Conservation (phyloP, 1,140 invertebrate species). For the Conus betulinus region DNA sequence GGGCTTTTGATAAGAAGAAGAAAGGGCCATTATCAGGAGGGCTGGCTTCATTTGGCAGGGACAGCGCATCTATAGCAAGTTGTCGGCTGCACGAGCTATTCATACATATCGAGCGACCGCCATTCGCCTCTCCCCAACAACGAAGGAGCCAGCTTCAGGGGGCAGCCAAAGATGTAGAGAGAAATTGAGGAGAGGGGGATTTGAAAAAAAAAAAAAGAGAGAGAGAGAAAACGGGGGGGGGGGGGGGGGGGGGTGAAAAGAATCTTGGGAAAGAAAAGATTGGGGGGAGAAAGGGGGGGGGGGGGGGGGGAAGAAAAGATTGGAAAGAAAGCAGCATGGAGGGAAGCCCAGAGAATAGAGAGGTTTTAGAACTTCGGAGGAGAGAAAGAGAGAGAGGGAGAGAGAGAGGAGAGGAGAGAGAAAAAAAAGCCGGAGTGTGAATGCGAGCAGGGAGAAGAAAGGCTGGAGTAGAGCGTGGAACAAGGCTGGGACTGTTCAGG, state of each 20-base stretch:
- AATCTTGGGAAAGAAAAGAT: too few species aligned
- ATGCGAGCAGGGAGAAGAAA: conserved; percentile 12
- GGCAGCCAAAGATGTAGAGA: conserved; percentile 8
- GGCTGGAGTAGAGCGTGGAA: background rate
- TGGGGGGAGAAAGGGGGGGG: background rate
- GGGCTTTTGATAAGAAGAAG: conserved; percentile 40
- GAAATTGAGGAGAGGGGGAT: conserved; percentile 1
- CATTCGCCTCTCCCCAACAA: conserved; percentile 11
- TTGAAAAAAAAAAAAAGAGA: conserved; percentile 9
- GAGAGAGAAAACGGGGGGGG: background rate
- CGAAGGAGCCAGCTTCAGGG: conserved; percentile 22
- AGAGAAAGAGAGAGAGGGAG: too few species aligned
- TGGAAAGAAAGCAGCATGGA: background rate
- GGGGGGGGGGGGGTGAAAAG: too few species aligned
- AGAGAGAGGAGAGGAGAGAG: too few species aligned
- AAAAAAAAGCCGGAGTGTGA: background rate
- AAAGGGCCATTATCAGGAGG: conserved; percentile 35
- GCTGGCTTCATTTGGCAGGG: conserved; percentile 33
- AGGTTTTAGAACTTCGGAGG: background rate
- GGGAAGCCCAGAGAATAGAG: background rate
- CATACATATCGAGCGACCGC: conserved; percentile 31
- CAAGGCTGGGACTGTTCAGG: background rate
- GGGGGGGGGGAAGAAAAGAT: background rate
- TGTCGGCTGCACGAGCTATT: conserved; percentile 11
- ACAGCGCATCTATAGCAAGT: conserved; percentile 39